Base-by-base conservation (phyloP, 1,140 invertebrate genomes). In the Rhopalosiphum padi region DNA sequence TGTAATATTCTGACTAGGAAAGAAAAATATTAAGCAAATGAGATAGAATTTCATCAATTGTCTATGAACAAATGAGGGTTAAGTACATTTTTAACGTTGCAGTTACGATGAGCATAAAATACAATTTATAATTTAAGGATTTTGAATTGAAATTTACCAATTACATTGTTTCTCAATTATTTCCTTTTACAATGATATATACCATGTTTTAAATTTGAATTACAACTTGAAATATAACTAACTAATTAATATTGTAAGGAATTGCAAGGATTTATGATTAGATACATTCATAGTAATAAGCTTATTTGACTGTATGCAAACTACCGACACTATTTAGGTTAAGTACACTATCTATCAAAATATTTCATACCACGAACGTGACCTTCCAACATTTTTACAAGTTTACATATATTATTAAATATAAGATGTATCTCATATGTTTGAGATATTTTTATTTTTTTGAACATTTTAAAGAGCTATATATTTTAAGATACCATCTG, bases 401-500 rank as follows among this genome's bases (percentile, higher is more conserved):
- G 43, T n/a, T n/a, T 48, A 51, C 30, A 48, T 87, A 87, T 48
- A 48, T 51, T 86, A 86, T 46, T 87, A 48, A 86, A 86, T 43
- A 86, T 25, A 86, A 43, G 41, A 86, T 87, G 86, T 87, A 87
- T 48, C 25, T 46, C 85, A 87, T 87, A 87, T 46, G 30, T 46
- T 87, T 87, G 85, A 46, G 43, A n/a, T 87, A 87, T 21, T 30
- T 86, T 43, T 85, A 85, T 85, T 85, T 86, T 46, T 87, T 87
- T 87, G 1, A 87, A 43, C 37, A 85, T 85, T 85, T 43, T 43
- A 85, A 37, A 48, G 46, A 48, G 15, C 25, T 7, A 48, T n/a
- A 48, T 85, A 25, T 48, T 87, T 87, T 51, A 87, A 87, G 46
- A 87, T 87, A 87, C 30, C 30, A 87, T 87, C 43, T n/a, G 43